These are phyloP conservation scores for Eupithecia exiguata DNA, from an alignment of 2,888 invertebrate species.

Conservation along the genomic window DNA sequence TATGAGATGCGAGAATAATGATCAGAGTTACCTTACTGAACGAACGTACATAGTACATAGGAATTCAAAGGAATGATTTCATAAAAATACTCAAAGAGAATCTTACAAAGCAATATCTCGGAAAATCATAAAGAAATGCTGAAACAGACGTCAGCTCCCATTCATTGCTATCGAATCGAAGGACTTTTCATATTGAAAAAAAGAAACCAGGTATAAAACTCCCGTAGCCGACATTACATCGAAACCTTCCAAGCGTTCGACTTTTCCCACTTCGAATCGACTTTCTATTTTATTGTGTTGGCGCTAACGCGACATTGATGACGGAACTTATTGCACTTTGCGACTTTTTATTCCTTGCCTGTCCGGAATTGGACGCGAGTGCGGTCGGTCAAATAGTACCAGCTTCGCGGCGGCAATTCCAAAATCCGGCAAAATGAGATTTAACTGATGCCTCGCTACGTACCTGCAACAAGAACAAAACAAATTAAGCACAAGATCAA, in stretches of 20 bases:
- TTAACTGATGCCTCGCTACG: constrained; percentile 43
- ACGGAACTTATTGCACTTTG: constrained; percentile 78
- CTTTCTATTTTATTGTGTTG: constrained; percentile 82
- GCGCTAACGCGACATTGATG: constrained; percentile 79
- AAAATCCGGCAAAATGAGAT: constrained; percentile 47
- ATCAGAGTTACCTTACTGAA: neutral
- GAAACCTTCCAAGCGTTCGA: constrained; percentile 48
- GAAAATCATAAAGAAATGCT: constrained; percentile 14
- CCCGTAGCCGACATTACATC: constrained; percentile 38
- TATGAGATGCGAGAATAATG: neutral
- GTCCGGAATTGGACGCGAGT: constrained; percentile 60
- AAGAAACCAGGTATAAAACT: constrained; percentile 24
- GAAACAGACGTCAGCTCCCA: constrained; percentile 7
- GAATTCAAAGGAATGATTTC: constrained; percentile 8
- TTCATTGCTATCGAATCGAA: constrained; percentile 10
- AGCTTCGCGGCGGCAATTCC: constrained; percentile 37
- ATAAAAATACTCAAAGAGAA: constrained; percentile 14
- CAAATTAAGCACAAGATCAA: constrained; percentile 33
- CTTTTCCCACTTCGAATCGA: constrained; percentile 65
- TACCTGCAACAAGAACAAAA: constrained; percentile 64
- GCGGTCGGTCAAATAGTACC: constrained; percentile 60
- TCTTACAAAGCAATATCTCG: constrained; percentile 15
- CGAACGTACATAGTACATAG: neutral
- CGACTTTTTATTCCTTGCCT: constrained; percentile 66
- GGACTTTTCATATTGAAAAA: constrained; percentile 11